Conservation (phyloP, 2,113 vertebrate species). For the Pelvicachromis taeniatus region DNA sequence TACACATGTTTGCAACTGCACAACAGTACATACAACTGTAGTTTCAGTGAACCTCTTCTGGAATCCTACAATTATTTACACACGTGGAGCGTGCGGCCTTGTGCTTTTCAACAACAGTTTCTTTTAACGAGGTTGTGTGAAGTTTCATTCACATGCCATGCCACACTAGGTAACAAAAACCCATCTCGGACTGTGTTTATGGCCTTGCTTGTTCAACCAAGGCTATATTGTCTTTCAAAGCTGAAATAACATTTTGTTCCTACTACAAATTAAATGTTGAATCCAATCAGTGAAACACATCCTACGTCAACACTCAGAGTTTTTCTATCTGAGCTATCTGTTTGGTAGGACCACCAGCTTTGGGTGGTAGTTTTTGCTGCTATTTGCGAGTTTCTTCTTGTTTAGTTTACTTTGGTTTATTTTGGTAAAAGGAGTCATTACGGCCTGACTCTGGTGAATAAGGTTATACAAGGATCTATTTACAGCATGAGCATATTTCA, state of each 20-base stretch:
- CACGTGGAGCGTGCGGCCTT: background rate
- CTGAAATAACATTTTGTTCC: background rate
- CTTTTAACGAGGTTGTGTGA: background rate
- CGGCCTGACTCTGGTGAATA: background rate
- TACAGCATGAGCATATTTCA: background rate
- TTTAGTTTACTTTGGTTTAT: background rate
- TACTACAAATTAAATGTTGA: background rate
- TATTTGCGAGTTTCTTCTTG: background rate
- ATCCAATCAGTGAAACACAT: background rate
- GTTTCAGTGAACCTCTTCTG: background rate
- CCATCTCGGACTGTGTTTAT: background rate
- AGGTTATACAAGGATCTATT: background rate
- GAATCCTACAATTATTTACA: background rate
- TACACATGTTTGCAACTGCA: background rate
- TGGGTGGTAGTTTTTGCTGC: background rate
- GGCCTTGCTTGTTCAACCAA: background rate
- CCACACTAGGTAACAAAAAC: background rate
- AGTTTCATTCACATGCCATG: background rate
- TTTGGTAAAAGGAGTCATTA: background rate
- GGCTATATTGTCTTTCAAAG: background rate
- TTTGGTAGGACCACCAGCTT: background rate
- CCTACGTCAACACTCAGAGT: background rate
- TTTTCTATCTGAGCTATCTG: background rate
- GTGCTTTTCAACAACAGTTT: background rate
- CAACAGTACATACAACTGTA: accelerated